Evolutionary conservation across 2,888 invertebrate genomes (phyloP), one percentile per base, ranked within the genome.

Genomic region (Didymodactylos carnosus): DNA sequence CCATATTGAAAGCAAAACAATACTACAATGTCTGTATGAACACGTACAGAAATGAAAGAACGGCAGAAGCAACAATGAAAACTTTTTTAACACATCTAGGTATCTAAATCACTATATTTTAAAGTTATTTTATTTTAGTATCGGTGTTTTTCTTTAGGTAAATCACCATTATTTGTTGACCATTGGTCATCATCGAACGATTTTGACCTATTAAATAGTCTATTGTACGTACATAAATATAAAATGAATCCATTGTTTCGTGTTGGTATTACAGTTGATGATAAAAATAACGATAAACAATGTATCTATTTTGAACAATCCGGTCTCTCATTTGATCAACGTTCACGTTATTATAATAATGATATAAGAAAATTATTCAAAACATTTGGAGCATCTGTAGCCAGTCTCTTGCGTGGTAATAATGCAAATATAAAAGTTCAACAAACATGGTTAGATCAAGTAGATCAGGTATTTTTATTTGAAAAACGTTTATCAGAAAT

Each of bases 11-110:
- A 75, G 76, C 78, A 23, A 79, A 77, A 72, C 39, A 41, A 0
- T 80, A 76, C 71, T 80, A 78, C 73, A 49, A 76, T 10, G 74
- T 78, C 25, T 81, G 81, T 75, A 78, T 81, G 79, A 77, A 81
- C 77, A 75, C 73, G 25, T 51, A 76, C 10, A 74, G 70, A 4
- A 77, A 79, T n/a, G 78, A 79, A 23, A 43, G 71, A 46, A 70
- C 72, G 11, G 79, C 79, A 19, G 75, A 71, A 16, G 69, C 49
- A 29, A 79, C 79, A 10, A 72, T 78, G 11, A 71, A 78, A 25
- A 72, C 79, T 39, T n/a, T 69, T 69, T 19, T 39, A 25, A n/a
- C 14, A 2, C n/a, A 19, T 69, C n/a, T n/a, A n/a, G n/a, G n/a
- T n/a, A n/a, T n/a, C n/a, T n/a, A n/a, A n/a, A n/a, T n/a, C n/a